phyloP scores from a whole-genome alignment of 37 sponge, comb jelly and placozoan species.

The Tethya wilhelma region DNA sequence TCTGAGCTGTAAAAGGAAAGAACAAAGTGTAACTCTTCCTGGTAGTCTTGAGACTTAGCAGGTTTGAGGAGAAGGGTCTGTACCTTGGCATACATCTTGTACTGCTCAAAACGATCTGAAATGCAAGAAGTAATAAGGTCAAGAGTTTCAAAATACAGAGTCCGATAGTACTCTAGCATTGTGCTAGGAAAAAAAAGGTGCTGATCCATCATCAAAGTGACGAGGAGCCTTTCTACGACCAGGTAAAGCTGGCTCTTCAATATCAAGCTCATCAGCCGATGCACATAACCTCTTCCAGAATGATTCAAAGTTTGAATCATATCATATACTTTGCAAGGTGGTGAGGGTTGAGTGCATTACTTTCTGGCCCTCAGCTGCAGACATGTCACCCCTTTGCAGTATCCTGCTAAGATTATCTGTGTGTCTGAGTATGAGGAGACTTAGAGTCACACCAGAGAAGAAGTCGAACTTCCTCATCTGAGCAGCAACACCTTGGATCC shows the following conservation, averaged over 20 bases:
- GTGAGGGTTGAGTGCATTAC: conserved; percentile 38
- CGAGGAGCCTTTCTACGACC: conserved; percentile 6
- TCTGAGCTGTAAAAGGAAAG: conserved; percentile 44
- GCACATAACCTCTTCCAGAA: conserved; percentile 46
- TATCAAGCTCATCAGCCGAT: conserved; percentile 27
- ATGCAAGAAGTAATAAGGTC: conserved; percentile 58
- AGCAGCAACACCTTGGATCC: conserved; percentile 4
- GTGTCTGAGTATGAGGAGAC: conserved; percentile 13
- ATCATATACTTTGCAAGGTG: conserved; percentile 47
- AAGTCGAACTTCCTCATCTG: conserved; percentile 42
- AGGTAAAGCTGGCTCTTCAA: conserved; percentile 23
- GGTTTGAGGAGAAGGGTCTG: conserved; percentile 46
- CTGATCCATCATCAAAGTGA: conserved; percentile 28
- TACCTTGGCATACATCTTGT: conserved; percentile 27
- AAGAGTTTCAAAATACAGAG: conserved; percentile 53
- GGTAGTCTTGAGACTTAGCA: conserved; percentile 26
- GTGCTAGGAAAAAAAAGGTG: conserved; percentile 28
- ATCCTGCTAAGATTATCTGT: too few species aligned
- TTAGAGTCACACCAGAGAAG: conserved; percentile 65
- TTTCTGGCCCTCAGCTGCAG: conserved; percentile 73
- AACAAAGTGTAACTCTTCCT: conserved; percentile 28
- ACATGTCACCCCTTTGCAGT: too few species aligned
- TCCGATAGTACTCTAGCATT: conserved; percentile 50
- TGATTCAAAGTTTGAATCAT: conserved; percentile 31
- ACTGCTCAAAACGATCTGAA: conserved; percentile 46